A percentile compares a stretch with the other conserved stretches of the same genome.
Evolutionary conservation across 2,797 vertebrate genomes (phyloP).

Genomic region (Syndactyla subalaris): DNA sequence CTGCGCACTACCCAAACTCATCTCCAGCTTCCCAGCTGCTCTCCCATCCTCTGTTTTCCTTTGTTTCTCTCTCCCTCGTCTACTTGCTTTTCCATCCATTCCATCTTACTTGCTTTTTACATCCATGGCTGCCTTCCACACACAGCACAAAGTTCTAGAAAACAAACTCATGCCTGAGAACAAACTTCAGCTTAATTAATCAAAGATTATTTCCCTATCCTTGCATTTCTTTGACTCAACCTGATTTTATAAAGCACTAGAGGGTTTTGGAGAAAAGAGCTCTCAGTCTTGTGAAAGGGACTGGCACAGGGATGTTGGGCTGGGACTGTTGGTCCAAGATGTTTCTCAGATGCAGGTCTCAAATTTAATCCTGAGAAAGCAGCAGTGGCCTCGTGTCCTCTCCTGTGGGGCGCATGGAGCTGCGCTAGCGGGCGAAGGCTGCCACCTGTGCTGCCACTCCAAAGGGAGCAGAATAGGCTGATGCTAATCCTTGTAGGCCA

Average conservation of each 20-base stretch:
- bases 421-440: slow-evolving; percentile 69
- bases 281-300: not conserved
- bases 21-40: not conserved
- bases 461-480: slow-evolving; percentile 84
- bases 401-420: accelerated
- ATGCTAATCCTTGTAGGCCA: slow-evolving; percentile 87
- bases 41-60: not conserved
- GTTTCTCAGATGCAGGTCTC: not conserved
- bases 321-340: not conserved
- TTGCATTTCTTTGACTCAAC: not conserved
- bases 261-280: not conserved
- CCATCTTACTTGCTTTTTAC: no score
- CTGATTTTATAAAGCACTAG: not conserved
- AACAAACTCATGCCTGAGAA: not conserved
- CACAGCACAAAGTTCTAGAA: not conserved
- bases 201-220: not conserved
- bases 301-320: accelerated
- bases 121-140: not conserved
- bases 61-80: not conserved
- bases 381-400: not conserved
- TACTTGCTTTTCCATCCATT: not conserved
- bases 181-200: not conserved
- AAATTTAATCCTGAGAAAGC: not conserved
- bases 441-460: slow-evolving; percentile 79
- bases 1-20: not conserved